Conservation (phyloP, 1,140 invertebrate species). For the Hesperophylax magnus region DNA sequence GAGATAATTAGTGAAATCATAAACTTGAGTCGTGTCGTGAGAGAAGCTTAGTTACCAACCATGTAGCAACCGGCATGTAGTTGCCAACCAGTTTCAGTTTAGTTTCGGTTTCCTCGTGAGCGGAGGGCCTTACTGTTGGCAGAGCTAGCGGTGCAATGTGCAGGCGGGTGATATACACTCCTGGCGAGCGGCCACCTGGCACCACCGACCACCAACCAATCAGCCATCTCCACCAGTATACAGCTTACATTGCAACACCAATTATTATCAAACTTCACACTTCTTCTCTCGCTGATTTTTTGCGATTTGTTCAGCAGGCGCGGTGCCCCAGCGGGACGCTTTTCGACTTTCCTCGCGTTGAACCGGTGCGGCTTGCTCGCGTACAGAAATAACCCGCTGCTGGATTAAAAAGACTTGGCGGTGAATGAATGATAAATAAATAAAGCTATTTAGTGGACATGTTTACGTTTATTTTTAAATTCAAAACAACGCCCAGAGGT, state of each 20-base stretch:
- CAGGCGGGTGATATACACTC: background rate
- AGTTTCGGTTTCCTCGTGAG: too few species aligned
- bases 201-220: background rate
- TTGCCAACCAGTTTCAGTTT: too few species aligned
- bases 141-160: slow-evolving; percentile 1
- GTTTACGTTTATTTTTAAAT: background rate
- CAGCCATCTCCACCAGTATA: background rate
- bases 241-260: background rate
- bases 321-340: background rate
- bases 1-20: too few species aligned
- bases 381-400: slow-evolving; percentile 13
- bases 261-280: slow-evolving; percentile 10
- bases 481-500: too few species aligned
- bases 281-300: background rate
- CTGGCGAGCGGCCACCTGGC: slow-evolving; percentile 20
- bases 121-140: background rate
- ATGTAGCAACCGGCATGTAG: too few species aligned
- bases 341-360: background rate
- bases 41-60: too few species aligned
- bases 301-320: background rate
- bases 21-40: too few species aligned
- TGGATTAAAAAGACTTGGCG: slow-evolving; percentile 26
- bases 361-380: background rate
- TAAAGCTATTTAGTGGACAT: background rate
- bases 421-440: slow-evolving; percentile 25